Evolutionary conservation across 2,113 vertebrate genomes (phyloP).

Genomic region (Lonchura striata): DNA sequence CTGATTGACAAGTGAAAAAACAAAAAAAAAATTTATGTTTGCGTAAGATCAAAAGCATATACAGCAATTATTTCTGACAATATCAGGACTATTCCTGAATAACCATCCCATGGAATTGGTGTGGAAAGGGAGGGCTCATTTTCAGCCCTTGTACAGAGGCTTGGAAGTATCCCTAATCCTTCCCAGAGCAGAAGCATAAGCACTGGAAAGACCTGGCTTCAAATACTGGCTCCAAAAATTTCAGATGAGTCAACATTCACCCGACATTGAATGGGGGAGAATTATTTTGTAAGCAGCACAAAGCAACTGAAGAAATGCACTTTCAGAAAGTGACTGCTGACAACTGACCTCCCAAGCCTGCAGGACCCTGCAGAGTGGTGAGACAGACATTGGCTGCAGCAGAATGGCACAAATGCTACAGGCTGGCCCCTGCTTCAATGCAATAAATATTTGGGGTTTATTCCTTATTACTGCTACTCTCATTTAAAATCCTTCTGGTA

Average conservation of each 20-base stretch:
- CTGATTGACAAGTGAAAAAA: not conserved
- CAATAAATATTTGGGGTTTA: not conserved
- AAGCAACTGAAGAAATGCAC: not conserved
- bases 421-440: not conserved
- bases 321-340: not conserved
- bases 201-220: not conserved
- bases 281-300: not conserved
- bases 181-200: not conserved
- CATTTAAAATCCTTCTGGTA: not conserved
- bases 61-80: not conserved
- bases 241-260: not conserved
- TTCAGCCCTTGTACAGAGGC: not conserved
- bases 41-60: not conserved
- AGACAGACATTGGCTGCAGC: not conserved
- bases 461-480: not conserved
- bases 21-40: not conserved
- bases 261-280: fast-evolving
- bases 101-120: not conserved
- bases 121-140: not conserved
- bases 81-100: not conserved
- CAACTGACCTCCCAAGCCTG: not conserved
- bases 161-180: not conserved
- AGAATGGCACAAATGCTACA: not conserved
- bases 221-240: not conserved
- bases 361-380: not conserved